A percentile compares a stretch with the other conserved stretches of the same genome.
phyloP scores from a whole-genome alignment of 2,113 vertebrate species.

The Stercorarius parasiticus region DNA sequence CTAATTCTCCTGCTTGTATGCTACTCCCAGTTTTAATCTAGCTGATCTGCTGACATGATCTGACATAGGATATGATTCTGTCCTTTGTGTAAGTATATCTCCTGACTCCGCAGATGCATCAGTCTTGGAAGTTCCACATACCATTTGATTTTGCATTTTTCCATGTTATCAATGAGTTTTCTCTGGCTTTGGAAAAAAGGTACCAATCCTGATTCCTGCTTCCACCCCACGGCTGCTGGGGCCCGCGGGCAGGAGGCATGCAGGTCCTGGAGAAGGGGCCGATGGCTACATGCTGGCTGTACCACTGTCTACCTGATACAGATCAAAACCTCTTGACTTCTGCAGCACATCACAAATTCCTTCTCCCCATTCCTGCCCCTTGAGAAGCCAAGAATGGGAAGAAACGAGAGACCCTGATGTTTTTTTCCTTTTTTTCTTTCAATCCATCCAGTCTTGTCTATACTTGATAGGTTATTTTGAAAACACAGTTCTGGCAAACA shows the following conservation, averaged over 20 bases:
- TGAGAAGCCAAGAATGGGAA: background rate
- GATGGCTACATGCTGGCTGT: rapidly evolving
- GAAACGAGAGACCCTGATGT: background rate
- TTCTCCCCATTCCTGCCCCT: background rate
- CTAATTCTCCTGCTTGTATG: background rate
- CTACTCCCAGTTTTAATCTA: background rate
- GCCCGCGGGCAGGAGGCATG: background rate
- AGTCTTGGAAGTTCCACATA: background rate
- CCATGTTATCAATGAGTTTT: background rate
- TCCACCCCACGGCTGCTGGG: background rate
- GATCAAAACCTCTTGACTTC: background rate
- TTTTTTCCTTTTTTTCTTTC: background rate
- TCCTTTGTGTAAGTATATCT: background rate
- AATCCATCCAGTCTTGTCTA: background rate
- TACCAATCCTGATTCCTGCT: background rate
- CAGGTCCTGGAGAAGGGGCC: background rate
- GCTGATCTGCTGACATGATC: background rate
- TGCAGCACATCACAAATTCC: background rate
- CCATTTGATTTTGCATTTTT: background rate
- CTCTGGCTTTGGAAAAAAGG: background rate
- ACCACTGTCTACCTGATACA: background rate
- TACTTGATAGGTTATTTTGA: background rate
- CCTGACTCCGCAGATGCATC: background rate
- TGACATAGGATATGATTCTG: background rate
- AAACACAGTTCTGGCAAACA: background rate